Base-by-base conservation (phyloP, 2,113 vertebrate species). In the Procavia capensis region DNA sequence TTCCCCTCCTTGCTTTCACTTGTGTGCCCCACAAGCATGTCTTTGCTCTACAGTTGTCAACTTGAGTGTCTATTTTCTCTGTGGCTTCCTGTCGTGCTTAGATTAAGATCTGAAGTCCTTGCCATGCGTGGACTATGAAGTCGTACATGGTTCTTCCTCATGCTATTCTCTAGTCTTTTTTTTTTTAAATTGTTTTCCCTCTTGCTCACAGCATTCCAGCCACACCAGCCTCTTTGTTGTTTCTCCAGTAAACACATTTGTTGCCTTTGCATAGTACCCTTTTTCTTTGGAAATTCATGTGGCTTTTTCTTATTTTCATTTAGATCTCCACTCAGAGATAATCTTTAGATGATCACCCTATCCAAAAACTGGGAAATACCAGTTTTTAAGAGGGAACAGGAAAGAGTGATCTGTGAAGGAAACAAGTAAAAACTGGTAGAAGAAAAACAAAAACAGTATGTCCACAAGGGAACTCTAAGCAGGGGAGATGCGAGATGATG, bases 401-500 rank as follows among this genome's bases (percentile, higher is more conserved):
- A 79, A 85, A 74, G 84, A 70, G 36, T 59, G 64, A 78, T 39
- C 5, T 14, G 59, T 86, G 34, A 94, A 87, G 54, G 75, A 66
- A 94, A 94, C 22, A 88, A 61, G 47, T 85, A 50, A 85, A 81
- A 27, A 29, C 64, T 89, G 17, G 47, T 91, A 85, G 22, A 63
- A 68, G 39, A 70, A 78, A 66, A 80, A 16, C 31, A n/a, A 94
- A 81, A 79, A 2, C 14, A 57, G 25, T 74, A 61, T 68, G 14
- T 54, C 81, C 29, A 61, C 41, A 78, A 43, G 75, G 27, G 27
- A 19, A 31, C 20, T 78, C 41, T 54, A 76, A 89, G 47, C 59
- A 91, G 64, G 90, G n/a, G 27, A 4, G 72, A 86, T 87, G 68
- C n/a, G 24, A 64, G 68, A 63, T 43, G 27, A 19, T 72, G 29